These are phyloP conservation scores for Chionomys nivalis DNA, from an alignment of 2,113 vertebrate species.

Conservation along the genomic window DNA sequence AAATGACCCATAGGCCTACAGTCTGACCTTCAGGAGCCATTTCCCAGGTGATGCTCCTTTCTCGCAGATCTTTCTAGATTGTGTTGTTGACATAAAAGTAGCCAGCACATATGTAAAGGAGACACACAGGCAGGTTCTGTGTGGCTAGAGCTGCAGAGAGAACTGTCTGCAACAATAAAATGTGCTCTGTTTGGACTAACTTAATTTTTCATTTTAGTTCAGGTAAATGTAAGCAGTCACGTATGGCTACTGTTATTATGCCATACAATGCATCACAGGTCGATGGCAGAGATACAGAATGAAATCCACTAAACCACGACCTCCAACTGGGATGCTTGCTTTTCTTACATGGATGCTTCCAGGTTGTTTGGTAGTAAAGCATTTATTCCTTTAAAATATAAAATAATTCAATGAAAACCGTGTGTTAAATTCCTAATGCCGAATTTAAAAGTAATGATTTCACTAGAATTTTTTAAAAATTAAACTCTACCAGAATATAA, in stretches of 20 bases:
- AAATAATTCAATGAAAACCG: not conserved
- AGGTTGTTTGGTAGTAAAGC: not conserved
- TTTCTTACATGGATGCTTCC: not conserved
- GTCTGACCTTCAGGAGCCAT: not conserved
- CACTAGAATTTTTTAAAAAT: constrained; percentile 33
- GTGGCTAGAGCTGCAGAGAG: not conserved
- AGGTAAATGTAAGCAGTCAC: not conserved
- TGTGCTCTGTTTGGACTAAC: not conserved
- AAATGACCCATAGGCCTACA: not conserved
- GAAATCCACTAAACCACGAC: not conserved
- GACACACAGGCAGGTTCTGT: not conserved
- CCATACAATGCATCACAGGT: not conserved
- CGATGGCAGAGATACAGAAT: not conserved
- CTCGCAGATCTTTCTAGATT: not conserved
- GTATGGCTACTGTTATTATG: not conserved
- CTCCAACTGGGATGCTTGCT: not conserved
- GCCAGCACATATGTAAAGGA: too few species aligned
- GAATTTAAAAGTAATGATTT: not conserved
- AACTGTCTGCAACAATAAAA: not conserved
- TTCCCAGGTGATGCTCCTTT: not conserved
- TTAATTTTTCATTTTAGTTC: not conserved
- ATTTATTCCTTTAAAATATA: not conserved
- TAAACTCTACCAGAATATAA: constrained; percentile 44
- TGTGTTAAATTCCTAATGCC: not conserved
- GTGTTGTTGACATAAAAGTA: not conserved